Percentiles rank a stretch among this genome's conserved stretches.
phyloP scores from a whole-genome alignment of 1,140 invertebrate species.

The Penaeus indicus region DNA sequence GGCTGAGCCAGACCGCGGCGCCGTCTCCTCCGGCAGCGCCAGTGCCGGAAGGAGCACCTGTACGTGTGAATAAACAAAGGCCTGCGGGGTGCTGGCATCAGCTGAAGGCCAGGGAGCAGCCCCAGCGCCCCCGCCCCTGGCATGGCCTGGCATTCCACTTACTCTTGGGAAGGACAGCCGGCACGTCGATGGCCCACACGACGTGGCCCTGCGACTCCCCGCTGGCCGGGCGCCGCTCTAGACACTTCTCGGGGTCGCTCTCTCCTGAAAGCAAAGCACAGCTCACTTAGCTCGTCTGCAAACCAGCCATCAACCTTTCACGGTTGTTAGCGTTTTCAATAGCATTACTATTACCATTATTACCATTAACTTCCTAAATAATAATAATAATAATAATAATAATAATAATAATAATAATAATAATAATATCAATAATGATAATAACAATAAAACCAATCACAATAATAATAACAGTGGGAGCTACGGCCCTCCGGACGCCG shows the following conservation, averaged over 20 bases:
- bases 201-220: conserved; percentile 33
- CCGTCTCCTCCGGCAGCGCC: not conserved
- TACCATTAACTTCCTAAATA: not conserved
- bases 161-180: conserved; percentile 28
- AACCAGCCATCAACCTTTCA: not conserved
- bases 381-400: not conserved
- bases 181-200: conserved; percentile 46
- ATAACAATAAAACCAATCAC: too few species aligned
- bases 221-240: conserved; percentile 32
- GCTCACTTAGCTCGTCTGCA: not conserved
- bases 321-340: not conserved
- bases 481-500: too few species aligned
- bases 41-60: not conserved
- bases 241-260: conserved; percentile 36
- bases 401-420: not conserved
- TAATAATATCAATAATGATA: too few species aligned
- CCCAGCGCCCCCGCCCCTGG: not conserved
- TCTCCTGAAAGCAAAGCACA: conserved; percentile 37
- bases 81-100: not conserved
- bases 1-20: too few species aligned
- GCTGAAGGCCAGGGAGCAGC: not conserved
- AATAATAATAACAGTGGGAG: too few species aligned
- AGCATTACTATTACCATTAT: not conserved
- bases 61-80: not conserved
- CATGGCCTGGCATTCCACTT: not conserved